Percentiles rank a stretch among this genome's conserved stretches.
Evolutionary conservation across 2,113 vertebrate species (phyloP).

Genomic region (Rafetus swinhoei): DNA sequence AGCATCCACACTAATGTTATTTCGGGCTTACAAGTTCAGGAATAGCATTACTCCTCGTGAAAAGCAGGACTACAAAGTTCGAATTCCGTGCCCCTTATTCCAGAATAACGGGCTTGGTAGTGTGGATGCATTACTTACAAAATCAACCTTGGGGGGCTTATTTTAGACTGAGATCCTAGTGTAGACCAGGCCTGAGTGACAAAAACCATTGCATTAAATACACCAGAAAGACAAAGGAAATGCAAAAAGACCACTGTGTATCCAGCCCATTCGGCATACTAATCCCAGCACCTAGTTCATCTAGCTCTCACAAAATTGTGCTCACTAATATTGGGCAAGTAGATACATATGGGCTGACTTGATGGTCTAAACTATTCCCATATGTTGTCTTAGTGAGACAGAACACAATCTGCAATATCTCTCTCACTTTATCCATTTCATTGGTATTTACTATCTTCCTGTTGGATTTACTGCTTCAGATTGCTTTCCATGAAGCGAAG

Average conservation of each 20-base stretch:
- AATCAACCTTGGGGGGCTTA: too few relatives aligned
- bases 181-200: too few relatives aligned
- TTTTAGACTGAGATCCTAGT: too few relatives aligned
- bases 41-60: too few relatives aligned
- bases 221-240: background rate
- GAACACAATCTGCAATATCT: background rate
- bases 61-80: too few relatives aligned
- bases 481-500: background rate
- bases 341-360: background rate
- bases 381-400: background rate
- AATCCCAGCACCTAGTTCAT: background rate
- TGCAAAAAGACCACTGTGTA: background rate
- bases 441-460: background rate
- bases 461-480: background rate
- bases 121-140: too few relatives aligned
- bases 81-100: too few relatives aligned
- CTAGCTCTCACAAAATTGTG: background rate
- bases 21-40: too few relatives aligned
- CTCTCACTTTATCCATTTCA: background rate
- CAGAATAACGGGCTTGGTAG: too few relatives aligned
- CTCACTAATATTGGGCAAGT: background rate
- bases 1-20: too few relatives aligned
- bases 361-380: background rate
- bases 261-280: background rate
- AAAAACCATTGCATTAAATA: background rate